Evolutionary conservation across 1,140 invertebrate species (phyloP).

Genomic region (Propsilocerus akamusi): DNA sequence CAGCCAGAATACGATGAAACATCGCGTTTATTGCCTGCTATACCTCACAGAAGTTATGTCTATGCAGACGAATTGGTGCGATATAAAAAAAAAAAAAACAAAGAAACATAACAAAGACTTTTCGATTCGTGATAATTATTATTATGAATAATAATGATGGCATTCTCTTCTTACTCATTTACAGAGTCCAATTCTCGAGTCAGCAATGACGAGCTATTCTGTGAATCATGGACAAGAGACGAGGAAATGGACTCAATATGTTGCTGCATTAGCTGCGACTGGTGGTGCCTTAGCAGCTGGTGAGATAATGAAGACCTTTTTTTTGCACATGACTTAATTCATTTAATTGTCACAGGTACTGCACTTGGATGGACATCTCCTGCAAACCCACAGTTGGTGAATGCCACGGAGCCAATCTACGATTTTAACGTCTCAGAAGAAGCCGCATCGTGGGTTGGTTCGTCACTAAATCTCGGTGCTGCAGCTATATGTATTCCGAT

Average conservation of each 20-base stretch:
- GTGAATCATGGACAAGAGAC: constrained; percentile 2
- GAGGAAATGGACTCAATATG: constrained; percentile 42
- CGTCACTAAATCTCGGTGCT: constrained; percentile 49
- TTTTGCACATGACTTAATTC: background rate
- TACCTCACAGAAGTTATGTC: background rate
- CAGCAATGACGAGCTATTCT: background rate
- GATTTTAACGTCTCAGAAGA: constrained; percentile 26
- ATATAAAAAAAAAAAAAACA: background rate
- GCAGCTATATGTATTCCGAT: constrained; percentile 48
- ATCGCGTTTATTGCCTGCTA: background rate
- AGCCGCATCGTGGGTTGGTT: constrained; percentile 52
- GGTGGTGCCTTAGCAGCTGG: constrained; percentile 33
- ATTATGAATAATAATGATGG: background rate
- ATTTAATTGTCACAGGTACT: constrained; percentile 21
- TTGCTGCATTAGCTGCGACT: constrained; percentile 40
- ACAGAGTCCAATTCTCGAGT: background rate
- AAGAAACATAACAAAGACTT: too few relatives aligned
- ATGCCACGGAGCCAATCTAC: constrained; percentile 28
- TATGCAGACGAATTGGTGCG: background rate
- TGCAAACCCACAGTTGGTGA: constrained; percentile 31
- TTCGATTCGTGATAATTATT: background rate
- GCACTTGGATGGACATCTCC: constrained; percentile 60
- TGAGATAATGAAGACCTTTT: background rate
- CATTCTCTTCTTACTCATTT: background rate
- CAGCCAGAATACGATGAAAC: too few relatives aligned